Base-by-base conservation (phyloP, 2,888 invertebrate species). In the Monoplex corrugatus region DNA sequence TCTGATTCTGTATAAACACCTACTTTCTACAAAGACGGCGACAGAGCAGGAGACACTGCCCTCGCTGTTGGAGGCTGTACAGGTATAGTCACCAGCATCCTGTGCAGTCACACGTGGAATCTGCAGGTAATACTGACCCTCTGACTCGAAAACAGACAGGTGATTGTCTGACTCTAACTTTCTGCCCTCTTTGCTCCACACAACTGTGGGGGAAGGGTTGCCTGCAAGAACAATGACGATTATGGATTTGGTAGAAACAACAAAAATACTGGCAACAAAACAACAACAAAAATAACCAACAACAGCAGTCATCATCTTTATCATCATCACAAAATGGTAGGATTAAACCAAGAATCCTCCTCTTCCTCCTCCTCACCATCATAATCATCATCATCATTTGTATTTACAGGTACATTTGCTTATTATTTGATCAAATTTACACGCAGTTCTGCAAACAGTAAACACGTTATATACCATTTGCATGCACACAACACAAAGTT, bases 161-260 rank as follows among this genome's bases (percentile, higher is more conserved):
- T 88, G 90, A 50, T 88, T 89, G 87, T 90, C 91, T 6, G 92
- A 88, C 82, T 90, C 88, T 35, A 93, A 72, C 16, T 83, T 87
- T 43, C 92, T 86, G 0, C 93, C 94, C 89, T 95, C 93, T 80
- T 93, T 93, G 78, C 91, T 90, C 96, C 96, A 96, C 86, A 92
- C 92, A 63, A 96, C 94, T 28, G 92, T 85, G 23, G 93, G 93
- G 10, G 87, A 84, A 19, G 93, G 92, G 44, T 89, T 87, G 68
- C 92, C 93, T 93, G 90, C 3, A 84, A 87, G 80, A 44, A 35
- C n/a, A 35, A 75, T 75, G 35, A 28, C n/a, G 10, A 8, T 32
- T 28, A 19, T 16, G n/a, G 10, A 16, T 28, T 10, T 10, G 75
- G 75, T 75, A 10, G 75, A n/a, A 35, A 75, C n/a, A n/a, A n/a